Base-by-base conservation (phyloP, 2,888 invertebrate species). In the Drosophila fungiperda region DNA sequence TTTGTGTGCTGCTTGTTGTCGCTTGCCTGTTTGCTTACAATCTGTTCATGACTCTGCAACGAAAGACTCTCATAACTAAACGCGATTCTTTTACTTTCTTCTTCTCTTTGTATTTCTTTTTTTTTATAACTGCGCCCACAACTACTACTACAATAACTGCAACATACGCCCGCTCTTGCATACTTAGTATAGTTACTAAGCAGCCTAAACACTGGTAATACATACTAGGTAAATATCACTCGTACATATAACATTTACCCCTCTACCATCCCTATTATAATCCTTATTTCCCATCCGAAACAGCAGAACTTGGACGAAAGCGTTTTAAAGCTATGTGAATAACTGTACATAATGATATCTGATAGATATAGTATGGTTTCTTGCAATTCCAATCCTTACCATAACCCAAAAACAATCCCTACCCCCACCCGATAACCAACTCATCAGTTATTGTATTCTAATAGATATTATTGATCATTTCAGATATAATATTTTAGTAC, bases 11-110 rank as follows among this genome's bases (percentile, higher is more conserved):
- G 90, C 83, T 82, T 88, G 85, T 87, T 89, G 90, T 88, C 90
- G 91, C 90, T 87, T 91, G 91, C 87, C 91, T 91, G 91, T 91
- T 89, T 90, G 90, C 90, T 89, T 89, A 77, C 62, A 67, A 75
- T 89, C 90, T 90, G 91, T 80, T 90, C 81, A 70, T 76, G 73
- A 68, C 62, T 54, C 53, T 53, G 20, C 29, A 54, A 57, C 36
- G 9, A 60, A 23, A 36, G 61, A 57, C 33, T 62, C 42, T 58
- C 26, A 64, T 67, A 59, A 79, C 67, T 70, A 53, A 70, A 70
- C 33, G 61, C 58, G 66, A 67, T 62, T 76, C 32, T 64, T 68
- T 76, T 73, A 59, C 54, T 72, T 76, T 78, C 64, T 68, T 60
- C 57, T 63, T 40, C 60, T 57, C 17, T n/a, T 29, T 29, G 29